Conservation (phyloP, 2,113 vertebrate genomes). For the Sphaerodactylus townsendi region DNA sequence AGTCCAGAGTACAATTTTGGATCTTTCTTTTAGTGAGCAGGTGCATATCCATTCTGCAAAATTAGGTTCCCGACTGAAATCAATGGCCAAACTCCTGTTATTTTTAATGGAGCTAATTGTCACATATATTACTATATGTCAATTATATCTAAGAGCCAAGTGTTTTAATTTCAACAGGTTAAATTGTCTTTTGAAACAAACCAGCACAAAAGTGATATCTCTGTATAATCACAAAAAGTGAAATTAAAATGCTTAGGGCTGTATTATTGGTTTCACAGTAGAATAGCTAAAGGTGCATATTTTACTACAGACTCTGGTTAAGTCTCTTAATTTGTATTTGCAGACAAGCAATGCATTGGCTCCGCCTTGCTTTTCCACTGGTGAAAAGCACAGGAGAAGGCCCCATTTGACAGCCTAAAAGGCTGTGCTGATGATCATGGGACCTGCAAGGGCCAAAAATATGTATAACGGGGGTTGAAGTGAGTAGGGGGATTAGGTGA, state of each 20-base stretch:
- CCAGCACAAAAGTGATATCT: background rate
- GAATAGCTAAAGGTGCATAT: background rate
- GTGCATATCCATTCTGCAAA: slow-evolving; percentile 5
- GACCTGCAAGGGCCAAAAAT: too few relatives aligned
- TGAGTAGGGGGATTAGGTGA: too few relatives aligned
- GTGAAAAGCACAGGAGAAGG: too few relatives aligned
- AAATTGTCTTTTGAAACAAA: slow-evolving; percentile 1
- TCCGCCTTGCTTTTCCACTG: too few relatives aligned
- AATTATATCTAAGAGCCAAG: background rate
- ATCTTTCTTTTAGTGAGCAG: slow-evolving; percentile 29
- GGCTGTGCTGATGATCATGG: too few relatives aligned
- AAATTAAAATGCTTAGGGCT: slow-evolving; percentile 39
- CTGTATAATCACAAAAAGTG: slow-evolving; percentile 10
- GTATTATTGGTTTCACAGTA: slow-evolving; percentile 1
- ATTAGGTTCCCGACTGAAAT: background rate
- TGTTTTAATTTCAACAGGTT: background rate
- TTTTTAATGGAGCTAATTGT: background rate
- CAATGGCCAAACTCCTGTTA: background rate
- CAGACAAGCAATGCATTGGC: background rate
- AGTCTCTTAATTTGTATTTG: background rate
- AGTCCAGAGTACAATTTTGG: background rate
- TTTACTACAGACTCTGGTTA: background rate
- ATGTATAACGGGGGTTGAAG: too few relatives aligned
- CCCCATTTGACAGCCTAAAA: too few relatives aligned
- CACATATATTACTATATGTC: background rate